A percentile compares a stretch with the other conserved stretches of the same genome.
Evolutionary conservation across 2,113 vertebrate genomes (phyloP).

Genomic region (Callocephalon fimbriatum): DNA sequence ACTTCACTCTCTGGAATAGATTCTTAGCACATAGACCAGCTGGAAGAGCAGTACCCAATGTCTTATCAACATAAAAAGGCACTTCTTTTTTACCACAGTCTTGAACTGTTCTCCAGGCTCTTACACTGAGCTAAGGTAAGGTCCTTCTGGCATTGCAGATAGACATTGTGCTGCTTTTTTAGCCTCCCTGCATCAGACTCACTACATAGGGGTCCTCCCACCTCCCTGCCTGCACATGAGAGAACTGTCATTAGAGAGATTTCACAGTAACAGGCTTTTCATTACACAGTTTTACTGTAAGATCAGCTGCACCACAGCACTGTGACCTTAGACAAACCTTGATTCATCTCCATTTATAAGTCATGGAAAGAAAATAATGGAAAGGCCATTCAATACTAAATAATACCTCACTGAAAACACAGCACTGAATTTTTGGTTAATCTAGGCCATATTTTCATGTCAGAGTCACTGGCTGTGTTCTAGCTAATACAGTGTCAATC

Average conservation of each 20-base stretch:
- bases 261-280: neutral
- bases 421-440: neutral
- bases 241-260: neutral
- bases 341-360: neutral
- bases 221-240: neutral
- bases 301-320: neutral
- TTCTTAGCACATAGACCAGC: neutral
- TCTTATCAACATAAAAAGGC: neutral
- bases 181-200: accelerated
- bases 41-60: neutral
- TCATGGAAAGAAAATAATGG: neutral
- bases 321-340: neutral
- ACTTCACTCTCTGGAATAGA: neutral
- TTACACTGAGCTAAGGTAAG: neutral
- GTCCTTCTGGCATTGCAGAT: neutral
- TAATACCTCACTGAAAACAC: neutral
- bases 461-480: neutral
- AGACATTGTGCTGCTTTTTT: neutral
- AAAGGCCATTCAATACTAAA: neutral
- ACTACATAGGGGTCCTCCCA: neutral
- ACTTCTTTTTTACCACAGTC: neutral
- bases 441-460: neutral
- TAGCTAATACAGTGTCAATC: neutral
- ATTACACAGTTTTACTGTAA: neutral
- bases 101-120: neutral